Percentiles rank a stretch among this genome's conserved stretches.
Conservation (phyloP, 2,797 vertebrate species). For the Pelobates cultripes region DNA sequence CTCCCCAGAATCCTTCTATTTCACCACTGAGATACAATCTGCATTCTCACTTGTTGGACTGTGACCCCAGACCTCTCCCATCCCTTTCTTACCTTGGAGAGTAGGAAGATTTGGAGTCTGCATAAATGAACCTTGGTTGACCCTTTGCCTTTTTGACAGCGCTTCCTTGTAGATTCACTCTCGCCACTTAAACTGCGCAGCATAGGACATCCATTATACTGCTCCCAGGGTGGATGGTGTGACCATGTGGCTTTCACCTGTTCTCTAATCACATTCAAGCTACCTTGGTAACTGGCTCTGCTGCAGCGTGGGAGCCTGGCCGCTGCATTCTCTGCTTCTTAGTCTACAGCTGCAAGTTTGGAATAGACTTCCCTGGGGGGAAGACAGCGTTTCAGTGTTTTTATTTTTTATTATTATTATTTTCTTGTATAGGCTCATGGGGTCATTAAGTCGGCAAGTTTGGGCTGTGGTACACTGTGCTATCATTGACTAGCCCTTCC, state of each 20-base stretch:
- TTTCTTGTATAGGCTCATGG: background rate
- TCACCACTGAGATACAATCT: slow-evolving; percentile 10
- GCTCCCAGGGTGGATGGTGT: background rate
- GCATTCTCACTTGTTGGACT: background rate
- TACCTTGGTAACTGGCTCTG: slow-evolving; percentile 49
- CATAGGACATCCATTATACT: too few species aligned
- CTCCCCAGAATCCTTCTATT: background rate
- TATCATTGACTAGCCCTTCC: background rate
- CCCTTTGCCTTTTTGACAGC: slow-evolving; percentile 52
- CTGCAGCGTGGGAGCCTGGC: slow-evolving; percentile 3
- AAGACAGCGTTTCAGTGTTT: background rate
- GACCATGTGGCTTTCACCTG: background rate
- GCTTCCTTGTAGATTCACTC: slow-evolving; percentile 35
- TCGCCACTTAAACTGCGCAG: background rate
- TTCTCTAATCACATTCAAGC: slow-evolving; percentile 26
- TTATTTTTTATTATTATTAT: background rate
- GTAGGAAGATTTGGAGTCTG: slow-evolving; percentile 18
- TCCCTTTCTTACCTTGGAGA: slow-evolving; percentile 11
- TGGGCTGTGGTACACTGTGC: too few species aligned
- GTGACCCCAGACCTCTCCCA: slow-evolving; percentile 12
- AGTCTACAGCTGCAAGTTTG: slow-evolving; percentile 10
- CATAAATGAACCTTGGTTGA: slow-evolving; percentile 42
- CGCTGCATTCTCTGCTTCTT: slow-evolving; percentile 20
- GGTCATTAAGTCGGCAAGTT: background rate
- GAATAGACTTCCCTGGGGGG: background rate